phyloP scores from a whole-genome alignment of 2,888 invertebrate species.

The Villa cingulata region DNA sequence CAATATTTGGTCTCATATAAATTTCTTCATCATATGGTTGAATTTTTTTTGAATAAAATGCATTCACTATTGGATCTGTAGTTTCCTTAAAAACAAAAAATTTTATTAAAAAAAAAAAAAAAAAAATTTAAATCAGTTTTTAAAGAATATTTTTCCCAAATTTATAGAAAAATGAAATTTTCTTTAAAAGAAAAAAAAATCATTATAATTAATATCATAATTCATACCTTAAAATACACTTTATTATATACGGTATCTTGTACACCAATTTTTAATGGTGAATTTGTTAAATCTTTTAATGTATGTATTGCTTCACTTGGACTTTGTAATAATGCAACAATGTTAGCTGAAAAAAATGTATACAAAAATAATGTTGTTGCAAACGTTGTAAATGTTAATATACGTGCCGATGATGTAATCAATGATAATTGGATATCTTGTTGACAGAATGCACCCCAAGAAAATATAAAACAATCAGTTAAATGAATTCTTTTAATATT shows the following conservation, averaged over 20 bases:
- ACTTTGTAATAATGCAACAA: conserved; percentile 47
- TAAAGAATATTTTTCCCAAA: background rate
- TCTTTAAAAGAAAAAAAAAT: too few species aligned
- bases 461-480: conserved; percentile 40
- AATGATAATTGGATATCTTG: conserved; percentile 44
- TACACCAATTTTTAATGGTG: conserved; percentile 43
- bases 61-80: conserved; percentile 39
- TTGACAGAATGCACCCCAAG: conserved; percentile 46
- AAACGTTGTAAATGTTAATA: conserved; percentile 43
- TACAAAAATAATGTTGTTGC: conserved; percentile 44
- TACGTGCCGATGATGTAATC: conserved; percentile 38
- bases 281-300: conserved; percentile 41
- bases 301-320: conserved; percentile 45
- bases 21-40: conserved; percentile 40
- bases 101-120: too few species aligned
- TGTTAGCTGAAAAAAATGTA: conserved; percentile 52
- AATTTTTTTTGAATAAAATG: conserved; percentile 42
- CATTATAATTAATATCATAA: too few species aligned
- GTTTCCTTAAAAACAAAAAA: conserved; percentile 37
- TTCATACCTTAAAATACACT: conserved; percentile 41
- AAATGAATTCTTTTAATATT: conserved; percentile 11
- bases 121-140: background rate
- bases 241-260: conserved; percentile 48
- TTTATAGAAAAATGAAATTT: too few species aligned
- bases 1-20: conserved; percentile 40